Conservation (phyloP, 2,888 invertebrate genomes). For the Bellardia bayeri region DNA sequence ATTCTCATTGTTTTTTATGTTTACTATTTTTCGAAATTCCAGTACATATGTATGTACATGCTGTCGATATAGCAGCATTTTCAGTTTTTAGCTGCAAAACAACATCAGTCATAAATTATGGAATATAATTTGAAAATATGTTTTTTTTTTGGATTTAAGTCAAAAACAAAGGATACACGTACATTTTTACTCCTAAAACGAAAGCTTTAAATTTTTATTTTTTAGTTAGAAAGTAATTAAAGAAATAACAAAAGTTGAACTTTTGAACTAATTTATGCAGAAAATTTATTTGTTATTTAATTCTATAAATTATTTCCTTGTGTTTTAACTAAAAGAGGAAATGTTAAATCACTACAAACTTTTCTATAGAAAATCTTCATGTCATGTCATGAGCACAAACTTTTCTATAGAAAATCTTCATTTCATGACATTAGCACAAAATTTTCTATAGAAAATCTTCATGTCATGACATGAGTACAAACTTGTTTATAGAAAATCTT, state of each 20-base stretch:
- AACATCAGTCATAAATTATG: slow-evolving; percentile 34
- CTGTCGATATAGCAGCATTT: neutral
- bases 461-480: too few relatives aligned
- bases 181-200: neutral
- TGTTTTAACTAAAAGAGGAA: neutral
- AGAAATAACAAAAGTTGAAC: neutral
- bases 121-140: slow-evolving; percentile 10
- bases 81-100: neutral
- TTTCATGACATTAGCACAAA: too few relatives aligned
- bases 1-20: slow-evolving; percentile 7
- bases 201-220: slow-evolving; percentile 2
- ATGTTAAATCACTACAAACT: neutral
- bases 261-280: neutral
- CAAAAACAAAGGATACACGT: neutral
- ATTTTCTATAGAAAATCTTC: too few relatives aligned
- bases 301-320: neutral
- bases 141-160: slow-evolving; percentile 1
- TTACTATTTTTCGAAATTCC: neutral
- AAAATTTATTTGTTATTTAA: neutral
- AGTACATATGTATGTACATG: neutral
- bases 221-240: neutral
- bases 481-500: too few relatives aligned
- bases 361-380: too few relatives aligned
- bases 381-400: too few relatives aligned
- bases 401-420: too few relatives aligned